These are phyloP conservation scores for Lepidostoma basale DNA, from an alignment of 1,140 invertebrate genomes.

Conservation along the genomic window DNA sequence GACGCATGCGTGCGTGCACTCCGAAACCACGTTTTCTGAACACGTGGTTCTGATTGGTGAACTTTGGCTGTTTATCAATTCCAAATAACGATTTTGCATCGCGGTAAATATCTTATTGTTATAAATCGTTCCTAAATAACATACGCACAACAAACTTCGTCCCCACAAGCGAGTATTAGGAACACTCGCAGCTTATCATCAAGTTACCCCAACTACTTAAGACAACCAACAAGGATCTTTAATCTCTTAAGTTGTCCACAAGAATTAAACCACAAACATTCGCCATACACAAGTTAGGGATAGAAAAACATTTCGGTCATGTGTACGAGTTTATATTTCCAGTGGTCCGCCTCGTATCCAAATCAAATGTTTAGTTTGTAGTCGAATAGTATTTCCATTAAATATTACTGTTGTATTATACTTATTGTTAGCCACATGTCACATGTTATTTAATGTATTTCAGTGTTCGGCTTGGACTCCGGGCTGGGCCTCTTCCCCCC, in stretches of 20 bases:
- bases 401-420: too few species aligned
- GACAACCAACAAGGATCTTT: conserved; percentile 8
- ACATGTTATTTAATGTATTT: conserved; percentile 49
- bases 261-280: conserved; percentile 20
- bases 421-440: conserved; percentile 21
- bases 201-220: conserved; percentile 14
- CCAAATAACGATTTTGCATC: too few species aligned
- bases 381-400: background rate
- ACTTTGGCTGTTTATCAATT: too few species aligned
- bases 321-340: background rate
- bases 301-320: conserved; percentile 1
- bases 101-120: too few species aligned
- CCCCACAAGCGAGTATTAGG: too few species aligned
- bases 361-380: background rate
- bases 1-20: conserved; percentile 17
- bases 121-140: too few species aligned
- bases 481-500: conserved; percentile 73
- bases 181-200: background rate
- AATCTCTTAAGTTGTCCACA: conserved; percentile 22
- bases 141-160: too few species aligned
- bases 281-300: conserved; percentile 6
- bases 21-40: too few species aligned
- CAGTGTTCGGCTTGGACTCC: conserved; percentile 77
- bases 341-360: background rate
- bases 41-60: too few species aligned